Base-by-base conservation (phyloP, 2,113 vertebrate genomes). In the Asarcornis scutulata region DNA sequence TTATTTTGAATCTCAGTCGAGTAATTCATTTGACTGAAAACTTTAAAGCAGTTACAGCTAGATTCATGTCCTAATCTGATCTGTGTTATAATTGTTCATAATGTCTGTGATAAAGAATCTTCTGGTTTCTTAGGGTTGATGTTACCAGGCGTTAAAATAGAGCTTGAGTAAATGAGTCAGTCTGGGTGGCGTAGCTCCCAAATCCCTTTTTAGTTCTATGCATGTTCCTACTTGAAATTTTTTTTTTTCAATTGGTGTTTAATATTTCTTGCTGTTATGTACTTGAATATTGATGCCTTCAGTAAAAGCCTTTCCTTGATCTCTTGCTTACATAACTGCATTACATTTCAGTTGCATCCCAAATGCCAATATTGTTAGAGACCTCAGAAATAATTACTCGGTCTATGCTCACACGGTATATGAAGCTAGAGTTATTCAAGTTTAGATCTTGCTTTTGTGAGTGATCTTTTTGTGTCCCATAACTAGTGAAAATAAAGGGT, bases 361-460 rank as follows among this genome's bases (percentile, higher is more conserved):
- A 40, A 17, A 27, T 77, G 2, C 26, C 74, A 46, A 11, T 64
- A 32, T 17, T 55, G 5, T 18, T 59, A 20, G 14, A 67, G 14
- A 56, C 22, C 3, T 8, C 17, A 36, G 25, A 75, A 89, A 12
- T 46, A 66, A 26, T 18, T 46, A 18, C 9, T 68, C 8, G 27
- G 48, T 42, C 2, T 31, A 3, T 63, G 7, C 32, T 50, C 69
- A 34, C 2, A 17, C 1, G 4, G 1, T 20, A 11, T 53, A 5
- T 73, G 44, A 85, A 82, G n/a, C 12, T 67, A 3, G 3, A 59
- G 12, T 69, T 89, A 17, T 23, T 63, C 13, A 82, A 59, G 13
- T 27, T 95, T 17, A 66, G 38, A 42, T 23, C 4, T 69, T 40
- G 4, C 2, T 74, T 67, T 55, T 6, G 9, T 76, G 56, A 31